These are phyloP conservation scores for Sycophaga agraensis DNA, from an alignment of 1,140 invertebrate genomes.

Conservation along the genomic window DNA sequence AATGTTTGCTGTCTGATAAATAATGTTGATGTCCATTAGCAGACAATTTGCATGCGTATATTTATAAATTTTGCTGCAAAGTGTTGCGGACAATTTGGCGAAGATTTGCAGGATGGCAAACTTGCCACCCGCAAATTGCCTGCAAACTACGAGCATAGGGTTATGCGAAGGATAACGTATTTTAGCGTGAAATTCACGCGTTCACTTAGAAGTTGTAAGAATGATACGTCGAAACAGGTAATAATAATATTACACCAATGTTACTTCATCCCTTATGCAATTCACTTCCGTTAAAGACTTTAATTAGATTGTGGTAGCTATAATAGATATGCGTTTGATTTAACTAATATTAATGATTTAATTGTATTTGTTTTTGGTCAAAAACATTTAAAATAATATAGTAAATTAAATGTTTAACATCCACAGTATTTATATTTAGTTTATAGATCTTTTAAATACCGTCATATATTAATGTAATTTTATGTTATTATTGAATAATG, in stretches of 20 bases:
- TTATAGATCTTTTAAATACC: neutral
- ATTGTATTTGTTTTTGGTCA: neutral
- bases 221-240: constrained; percentile 48
- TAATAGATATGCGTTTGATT: neutral
- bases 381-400: neutral
- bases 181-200: constrained; percentile 27
- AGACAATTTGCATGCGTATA: too few species aligned
- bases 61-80: too few species aligned
- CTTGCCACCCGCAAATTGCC: too few species aligned
- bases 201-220: constrained; percentile 21
- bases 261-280: constrained; percentile 5
- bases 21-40: too few species aligned
- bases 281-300: constrained; percentile 17
- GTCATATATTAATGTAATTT: neutral
- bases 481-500: neutral
- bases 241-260: constrained; percentile 1
- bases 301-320: neutral
- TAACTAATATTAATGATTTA: neutral
- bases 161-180: constrained; percentile 20
- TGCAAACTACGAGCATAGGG: too few species aligned
- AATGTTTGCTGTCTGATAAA: too few species aligned
- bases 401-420: neutral
- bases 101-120: too few species aligned
- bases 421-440: neutral
- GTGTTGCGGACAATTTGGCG: too few species aligned